phyloP scores from a whole-genome alignment of 2,888 invertebrate species.

The Apodemia hepburni region DNA sequence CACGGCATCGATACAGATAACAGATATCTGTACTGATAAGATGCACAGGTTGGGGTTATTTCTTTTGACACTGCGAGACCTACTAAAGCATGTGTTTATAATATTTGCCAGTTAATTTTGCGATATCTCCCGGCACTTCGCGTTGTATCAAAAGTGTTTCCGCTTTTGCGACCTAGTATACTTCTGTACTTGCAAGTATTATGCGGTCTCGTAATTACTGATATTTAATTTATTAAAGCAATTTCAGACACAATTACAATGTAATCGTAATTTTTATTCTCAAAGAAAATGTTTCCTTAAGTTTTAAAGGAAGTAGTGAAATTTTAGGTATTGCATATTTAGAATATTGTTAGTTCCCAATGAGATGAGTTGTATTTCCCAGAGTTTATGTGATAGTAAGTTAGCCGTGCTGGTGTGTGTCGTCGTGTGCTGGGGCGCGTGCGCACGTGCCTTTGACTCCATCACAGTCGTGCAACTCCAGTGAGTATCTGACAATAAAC shows the following conservation, averaged over 20 bases:
- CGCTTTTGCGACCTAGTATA: slow-evolving; percentile 8
- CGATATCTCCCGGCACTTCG: not conserved
- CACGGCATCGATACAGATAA: slow-evolving; percentile 23
- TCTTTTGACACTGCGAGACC: not conserved
- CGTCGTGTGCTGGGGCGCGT: slow-evolving; percentile 26
- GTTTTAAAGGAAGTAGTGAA: not conserved
- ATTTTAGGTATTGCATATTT: not conserved
- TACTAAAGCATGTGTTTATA: slow-evolving; percentile 5
- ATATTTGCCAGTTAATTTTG: not conserved
- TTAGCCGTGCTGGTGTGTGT: slow-evolving; percentile 19
- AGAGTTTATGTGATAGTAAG: not conserved
- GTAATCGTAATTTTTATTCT: not conserved
- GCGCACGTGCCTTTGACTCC: slow-evolving; percentile 29
- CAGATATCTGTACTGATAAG: slow-evolving; percentile 25
- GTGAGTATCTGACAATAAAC: slow-evolving; percentile 41
- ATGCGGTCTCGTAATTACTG: slow-evolving; percentile 2
- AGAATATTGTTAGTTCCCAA: not conserved
- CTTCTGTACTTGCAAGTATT: slow-evolving; percentile 10
- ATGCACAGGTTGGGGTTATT: not conserved
- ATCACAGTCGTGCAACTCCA: slow-evolving; percentile 44
- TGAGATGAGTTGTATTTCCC: not conserved
- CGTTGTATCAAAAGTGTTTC: slow-evolving; percentile 4
- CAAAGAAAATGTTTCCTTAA: not conserved
- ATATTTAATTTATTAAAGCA: not conserved
- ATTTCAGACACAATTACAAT: not conserved